These are phyloP conservation scores for Polydrusus tereticollis DNA, from an alignment of 2,888 invertebrate genomes.

Conservation along the genomic window DNA sequence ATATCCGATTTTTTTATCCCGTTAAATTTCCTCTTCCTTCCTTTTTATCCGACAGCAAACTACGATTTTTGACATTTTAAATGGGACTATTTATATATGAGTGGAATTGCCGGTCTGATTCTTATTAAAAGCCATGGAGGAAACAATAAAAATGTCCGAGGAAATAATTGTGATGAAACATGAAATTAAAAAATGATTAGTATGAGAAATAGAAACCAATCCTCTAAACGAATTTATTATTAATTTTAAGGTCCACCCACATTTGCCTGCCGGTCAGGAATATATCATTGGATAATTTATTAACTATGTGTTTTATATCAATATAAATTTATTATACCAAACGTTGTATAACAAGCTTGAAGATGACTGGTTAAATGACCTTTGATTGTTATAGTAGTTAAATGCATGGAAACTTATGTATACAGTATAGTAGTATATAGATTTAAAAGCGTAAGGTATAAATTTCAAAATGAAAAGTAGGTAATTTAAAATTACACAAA, in stretches of 20 bases:
- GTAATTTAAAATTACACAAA: no score
- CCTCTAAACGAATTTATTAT: slow-evolving; percentile 27
- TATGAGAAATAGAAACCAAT: slow-evolving; percentile 32
- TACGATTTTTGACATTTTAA: no score
- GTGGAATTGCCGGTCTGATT: no score
- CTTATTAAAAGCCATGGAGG: background rate
- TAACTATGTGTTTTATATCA: slow-evolving; percentile 18
- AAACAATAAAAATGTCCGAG: slow-evolving; percentile 8
- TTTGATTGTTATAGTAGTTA: background rate
- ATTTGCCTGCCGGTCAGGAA: slow-evolving; percentile 6
- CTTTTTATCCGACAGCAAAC: no score
- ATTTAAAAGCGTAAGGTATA: background rate
- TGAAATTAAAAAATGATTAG: slow-evolving; percentile 35
- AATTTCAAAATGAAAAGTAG: background rate
- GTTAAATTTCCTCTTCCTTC: no score
- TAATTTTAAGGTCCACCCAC: slow-evolving; percentile 34
- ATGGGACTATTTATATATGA: no score
- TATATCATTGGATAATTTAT: slow-evolving; percentile 28
- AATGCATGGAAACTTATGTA: background rate
- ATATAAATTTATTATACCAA: background rate
- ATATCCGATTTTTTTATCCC: no score
- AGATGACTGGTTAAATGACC: background rate
- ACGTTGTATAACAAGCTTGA: background rate
- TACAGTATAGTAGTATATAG: background rate
- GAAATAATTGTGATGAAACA: slow-evolving; percentile 17